Base-by-base conservation (phyloP, 2,888 invertebrate species). In the Agrilus biguttatus region DNA sequence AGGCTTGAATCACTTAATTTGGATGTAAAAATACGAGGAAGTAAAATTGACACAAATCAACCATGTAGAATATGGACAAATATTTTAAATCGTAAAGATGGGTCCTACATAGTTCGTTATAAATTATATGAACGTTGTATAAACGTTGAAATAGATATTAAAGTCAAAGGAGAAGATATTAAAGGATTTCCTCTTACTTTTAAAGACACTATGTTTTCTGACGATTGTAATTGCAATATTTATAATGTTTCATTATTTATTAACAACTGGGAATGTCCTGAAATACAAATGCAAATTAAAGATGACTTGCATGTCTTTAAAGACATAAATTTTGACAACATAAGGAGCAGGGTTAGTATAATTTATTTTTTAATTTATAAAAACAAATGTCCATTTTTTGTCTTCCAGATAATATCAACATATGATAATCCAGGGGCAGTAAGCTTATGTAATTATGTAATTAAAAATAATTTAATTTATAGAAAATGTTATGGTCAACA, bases 401-500 rank as follows among this genome's bases (percentile, higher is more conserved):
- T 23, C 41, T 57, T 59, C 48, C 46, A 65, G 63, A 47, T 65
- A 33, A 61, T 86, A 39, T 63, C 78, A 51, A 75, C 75, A 49
- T 92, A 83, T 61, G 75, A 88, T 62, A 78, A 77, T 49, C 84
- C 87, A 1, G 80, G 82, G 46, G 81, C 85, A 47, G 75, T 86
- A 49, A 92, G 92, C 55, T 73, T 93, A 56, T 93, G 93, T 59
- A 88, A 93, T 63, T 96, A 95, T 67, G 75, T 83, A 8, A 69
- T 95, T 8, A 83, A 86, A 63, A 66, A 80, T 51, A 95, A 93
- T 65, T 66, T 81, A 71, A 69, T 95, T 52, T 83, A 85, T 63
- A 75, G 93, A 53, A 78, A 81, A 55, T 96, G 95, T 59, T 90
- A 90, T 68, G 96, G 96, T 12, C 82, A 92, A 63, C 85, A 96